Evolutionary conservation across 2,888 invertebrate species (phyloP).

Genomic region (Diplazon laetatorius): DNA sequence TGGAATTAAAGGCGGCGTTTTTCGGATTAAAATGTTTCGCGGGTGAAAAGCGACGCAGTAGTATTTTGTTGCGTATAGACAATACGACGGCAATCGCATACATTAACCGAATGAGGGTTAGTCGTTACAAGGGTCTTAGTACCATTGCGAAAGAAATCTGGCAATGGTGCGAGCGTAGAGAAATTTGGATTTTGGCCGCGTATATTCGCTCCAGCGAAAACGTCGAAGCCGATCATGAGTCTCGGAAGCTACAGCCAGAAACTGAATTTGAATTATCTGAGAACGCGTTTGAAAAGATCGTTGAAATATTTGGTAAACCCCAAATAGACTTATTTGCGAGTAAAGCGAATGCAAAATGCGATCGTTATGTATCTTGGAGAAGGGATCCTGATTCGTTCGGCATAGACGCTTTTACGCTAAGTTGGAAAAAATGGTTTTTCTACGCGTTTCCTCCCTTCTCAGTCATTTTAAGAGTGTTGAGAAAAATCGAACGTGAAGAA

Average conservation of each 20-base stretch:
- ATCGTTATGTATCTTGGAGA: too few species aligned
- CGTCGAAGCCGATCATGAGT: not conserved
- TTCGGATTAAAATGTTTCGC: conserved; percentile 2
- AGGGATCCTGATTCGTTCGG: too few species aligned
- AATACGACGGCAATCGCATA: conserved; percentile 8
- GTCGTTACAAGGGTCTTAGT: not conserved
- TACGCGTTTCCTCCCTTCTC: too few species aligned
- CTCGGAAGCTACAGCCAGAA: not conserved
- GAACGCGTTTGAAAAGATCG: conserved; percentile 12
- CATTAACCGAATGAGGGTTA: conserved; percentile 1
- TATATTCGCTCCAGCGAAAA: not conserved
- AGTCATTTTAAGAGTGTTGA: too few species aligned
- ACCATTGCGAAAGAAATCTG: not conserved
- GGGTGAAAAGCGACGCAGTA: not conserved
- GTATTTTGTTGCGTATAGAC: conserved; percentile 8
- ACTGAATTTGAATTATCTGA: conserved; percentile 14
- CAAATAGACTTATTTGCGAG: conserved; percentile 68
- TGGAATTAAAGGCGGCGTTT: conserved; percentile 3
- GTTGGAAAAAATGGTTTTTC: too few species aligned
- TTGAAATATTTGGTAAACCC: conserved; percentile 7
- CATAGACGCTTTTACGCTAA: too few species aligned
- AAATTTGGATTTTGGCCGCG: not conserved
- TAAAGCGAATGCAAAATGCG: conserved; percentile 66
- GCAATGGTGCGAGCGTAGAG: conserved; percentile 2
- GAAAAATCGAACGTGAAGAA: too few species aligned